Evolutionary conservation across 2,113 vertebrate genomes (phyloP).

Genomic region (Odocoileus virginianus): DNA sequence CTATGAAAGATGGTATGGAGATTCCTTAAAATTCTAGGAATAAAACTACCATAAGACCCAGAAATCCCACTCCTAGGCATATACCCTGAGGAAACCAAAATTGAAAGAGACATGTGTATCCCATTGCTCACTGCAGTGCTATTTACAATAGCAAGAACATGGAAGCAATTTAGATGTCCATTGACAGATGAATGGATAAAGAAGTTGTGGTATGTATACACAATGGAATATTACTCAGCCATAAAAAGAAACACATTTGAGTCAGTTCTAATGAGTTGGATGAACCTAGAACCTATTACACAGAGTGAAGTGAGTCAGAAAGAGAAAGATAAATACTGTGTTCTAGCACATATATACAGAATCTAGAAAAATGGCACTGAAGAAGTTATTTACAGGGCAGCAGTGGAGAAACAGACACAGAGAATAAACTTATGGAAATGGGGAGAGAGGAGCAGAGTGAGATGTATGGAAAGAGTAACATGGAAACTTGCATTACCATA

Average conservation of each 20-base stretch:
- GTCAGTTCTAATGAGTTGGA: background rate
- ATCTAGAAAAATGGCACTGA: background rate
- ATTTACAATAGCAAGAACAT: background rate
- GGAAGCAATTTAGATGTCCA: background rate
- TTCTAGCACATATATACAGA: background rate
- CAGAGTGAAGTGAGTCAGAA: background rate
- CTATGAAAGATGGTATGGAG: no score
- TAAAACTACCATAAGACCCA: background rate
- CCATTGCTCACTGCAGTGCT: background rate
- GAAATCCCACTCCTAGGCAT: background rate
- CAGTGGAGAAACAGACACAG: background rate
- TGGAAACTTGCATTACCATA: background rate
- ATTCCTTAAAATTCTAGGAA: no score
- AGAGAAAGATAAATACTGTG: background rate
- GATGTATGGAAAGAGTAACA: background rate
- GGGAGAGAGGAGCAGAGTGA: background rate
- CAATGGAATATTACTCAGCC: background rate
- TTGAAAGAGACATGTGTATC: background rate
- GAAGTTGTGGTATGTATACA: background rate
- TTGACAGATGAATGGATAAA: fast-evolving
- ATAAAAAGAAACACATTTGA: background rate
- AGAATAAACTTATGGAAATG: background rate
- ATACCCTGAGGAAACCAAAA: background rate
- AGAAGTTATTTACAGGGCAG: background rate
- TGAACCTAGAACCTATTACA: background rate